A percentile compares a stretch with the other conserved stretches of the same genome.
These are phyloP conservation scores for Chelmon rostratus DNA, from an alignment of 2,797 vertebrate species.

Conservation along the genomic window DNA sequence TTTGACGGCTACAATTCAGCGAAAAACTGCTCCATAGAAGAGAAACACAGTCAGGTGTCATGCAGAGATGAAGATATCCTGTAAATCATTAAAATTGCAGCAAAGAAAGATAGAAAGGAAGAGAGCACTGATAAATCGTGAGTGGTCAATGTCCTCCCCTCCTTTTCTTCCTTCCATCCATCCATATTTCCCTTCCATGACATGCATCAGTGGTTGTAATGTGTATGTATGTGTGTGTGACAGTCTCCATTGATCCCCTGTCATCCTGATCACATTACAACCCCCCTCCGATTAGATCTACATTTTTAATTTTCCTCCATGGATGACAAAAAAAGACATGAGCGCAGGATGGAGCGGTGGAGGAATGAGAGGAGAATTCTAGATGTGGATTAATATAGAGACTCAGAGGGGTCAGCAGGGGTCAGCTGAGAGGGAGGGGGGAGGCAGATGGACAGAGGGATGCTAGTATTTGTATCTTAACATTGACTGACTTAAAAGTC, in stretches of 20 bases:
- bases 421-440: constrained; percentile 26
- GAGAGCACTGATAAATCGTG: background rate
- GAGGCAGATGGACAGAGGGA: background rate
- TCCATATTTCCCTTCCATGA: constrained; percentile 72
- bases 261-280: constrained; percentile 93
- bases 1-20: too few relatives aligned
- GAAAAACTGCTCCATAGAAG: too few relatives aligned
- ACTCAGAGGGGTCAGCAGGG: constrained; percentile 23
- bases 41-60: background rate
- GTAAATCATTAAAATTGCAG: background rate
- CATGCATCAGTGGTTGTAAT: constrained; percentile 71
- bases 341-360: constrained; percentile 62
- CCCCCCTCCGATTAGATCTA: constrained; percentile 92
- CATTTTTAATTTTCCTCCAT: constrained; percentile 97
- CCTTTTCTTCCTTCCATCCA: constrained; percentile 9
- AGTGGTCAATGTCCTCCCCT: constrained; percentile 61
- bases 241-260: constrained; percentile 91
- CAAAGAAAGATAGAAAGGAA: background rate
- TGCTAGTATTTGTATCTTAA: background rate
- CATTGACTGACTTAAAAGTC: background rate
- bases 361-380: constrained; percentile 71
- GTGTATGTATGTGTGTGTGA: constrained; percentile 60
- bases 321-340: constrained; percentile 74
- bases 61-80: background rate
- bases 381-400: constrained; percentile 58